phyloP scores from a whole-genome alignment of 1,140 invertebrate genomes.

The Dreissena rostriformis region DNA sequence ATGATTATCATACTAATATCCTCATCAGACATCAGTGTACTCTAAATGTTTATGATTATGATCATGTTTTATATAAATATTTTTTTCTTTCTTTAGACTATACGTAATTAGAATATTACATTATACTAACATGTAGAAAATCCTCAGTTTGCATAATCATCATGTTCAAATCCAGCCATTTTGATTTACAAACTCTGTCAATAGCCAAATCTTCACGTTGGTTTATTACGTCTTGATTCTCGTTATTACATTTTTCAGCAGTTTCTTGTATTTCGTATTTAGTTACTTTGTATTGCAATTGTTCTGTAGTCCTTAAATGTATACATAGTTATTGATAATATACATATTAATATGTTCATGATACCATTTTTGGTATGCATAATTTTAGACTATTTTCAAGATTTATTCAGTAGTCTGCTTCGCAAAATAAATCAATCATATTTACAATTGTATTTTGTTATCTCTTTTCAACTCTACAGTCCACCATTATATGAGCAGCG shows the following conservation, averaged over 20 bases:
- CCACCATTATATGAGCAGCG: no score
- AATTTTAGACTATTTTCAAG: conserved; percentile 59
- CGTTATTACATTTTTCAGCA: no score
- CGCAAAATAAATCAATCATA: conserved; percentile 58
- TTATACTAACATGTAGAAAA: neutral
- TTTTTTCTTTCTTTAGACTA: no score
- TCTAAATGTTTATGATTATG: no score
- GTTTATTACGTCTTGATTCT: no score
- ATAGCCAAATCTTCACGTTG: no score
- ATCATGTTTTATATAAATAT: no score
- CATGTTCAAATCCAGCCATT: conserved; percentile 6
- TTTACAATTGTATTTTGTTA: conserved; percentile 36
- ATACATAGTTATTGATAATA: conserved; percentile 53
- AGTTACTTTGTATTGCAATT: no score
- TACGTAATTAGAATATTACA: no score
- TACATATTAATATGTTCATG: conserved; percentile 33
- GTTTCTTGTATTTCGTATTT: no score
- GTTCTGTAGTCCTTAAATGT: conserved; percentile 21
- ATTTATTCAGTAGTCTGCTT: conserved; percentile 55
- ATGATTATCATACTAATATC: no score
- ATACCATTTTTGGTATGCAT: conserved; percentile 56
- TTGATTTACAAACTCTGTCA: neutral
- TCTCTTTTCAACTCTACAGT: neutral
- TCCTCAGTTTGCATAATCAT: conserved; percentile 4
- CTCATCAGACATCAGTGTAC: no score